A percentile compares a stretch with the other conserved stretches of the same genome.
These are phyloP conservation scores for Phenacoccus solenopsis DNA, from an alignment of 1,140 invertebrate species.

Conservation along the genomic window DNA sequence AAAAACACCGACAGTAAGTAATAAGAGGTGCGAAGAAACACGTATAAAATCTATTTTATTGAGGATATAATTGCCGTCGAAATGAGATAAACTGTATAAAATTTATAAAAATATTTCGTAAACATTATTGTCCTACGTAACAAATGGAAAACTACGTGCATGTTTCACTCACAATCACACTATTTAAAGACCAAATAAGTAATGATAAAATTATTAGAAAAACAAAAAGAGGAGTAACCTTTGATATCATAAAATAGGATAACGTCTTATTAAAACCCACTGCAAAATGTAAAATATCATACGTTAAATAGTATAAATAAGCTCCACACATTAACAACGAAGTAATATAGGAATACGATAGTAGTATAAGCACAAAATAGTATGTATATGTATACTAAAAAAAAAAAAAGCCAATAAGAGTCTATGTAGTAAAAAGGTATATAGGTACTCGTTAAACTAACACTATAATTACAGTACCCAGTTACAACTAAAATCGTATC, in stretches of 20 bases:
- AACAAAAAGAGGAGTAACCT: neutral
- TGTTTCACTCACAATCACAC: neutral
- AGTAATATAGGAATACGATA: neutral
- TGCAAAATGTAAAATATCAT: neutral
- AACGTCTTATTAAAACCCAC: too few relatives aligned
- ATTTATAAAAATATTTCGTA: slow-evolving; percentile 4
- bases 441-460: neutral
- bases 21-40: neutral
- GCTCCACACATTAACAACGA: slow-evolving; percentile 16
- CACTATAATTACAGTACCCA: too few relatives aligned
- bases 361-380: neutral
- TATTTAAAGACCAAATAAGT: neutral
- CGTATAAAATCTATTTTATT: neutral
- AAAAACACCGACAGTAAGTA: slow-evolving; percentile 15
- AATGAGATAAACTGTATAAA: neutral
- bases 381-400: neutral
- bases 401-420: neutral
- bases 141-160: slow-evolving; percentile 10
- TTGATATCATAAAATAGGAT: neutral
- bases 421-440: neutral
- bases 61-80: neutral
- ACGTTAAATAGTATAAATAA: slow-evolving; percentile 10
- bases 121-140: slow-evolving; percentile 10
- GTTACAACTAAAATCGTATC: too few relatives aligned
- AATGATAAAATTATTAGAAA: neutral